Evolutionary conservation across 2,888 invertebrate species (phyloP).

Genomic region (Microctonus brassicae): DNA sequence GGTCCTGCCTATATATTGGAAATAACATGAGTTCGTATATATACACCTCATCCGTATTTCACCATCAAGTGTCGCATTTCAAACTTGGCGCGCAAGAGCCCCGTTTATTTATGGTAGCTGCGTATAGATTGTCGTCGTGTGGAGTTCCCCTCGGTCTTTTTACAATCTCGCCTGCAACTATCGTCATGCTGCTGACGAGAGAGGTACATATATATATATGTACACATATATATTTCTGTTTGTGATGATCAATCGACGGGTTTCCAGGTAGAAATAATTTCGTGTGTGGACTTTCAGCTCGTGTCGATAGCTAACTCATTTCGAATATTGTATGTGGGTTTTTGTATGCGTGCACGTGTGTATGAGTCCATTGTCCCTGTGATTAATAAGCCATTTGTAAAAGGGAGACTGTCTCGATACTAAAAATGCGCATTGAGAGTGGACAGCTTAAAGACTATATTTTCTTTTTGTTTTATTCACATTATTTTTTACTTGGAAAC

Average conservation of each 20-base stretch:
- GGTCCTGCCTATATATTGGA: too few relatives aligned
- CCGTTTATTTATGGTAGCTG: slow-evolving; percentile 57
- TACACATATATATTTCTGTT: slow-evolving; percentile 47
- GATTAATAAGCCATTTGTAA: slow-evolving; percentile 63
- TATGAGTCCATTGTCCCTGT: slow-evolving; percentile 48
- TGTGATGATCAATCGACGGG: slow-evolving; percentile 63
- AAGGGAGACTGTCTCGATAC: slow-evolving; percentile 42
- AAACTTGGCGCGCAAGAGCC: slow-evolving; percentile 26
- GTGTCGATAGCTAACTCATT: slow-evolving; percentile 28
- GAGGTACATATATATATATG: slow-evolving; percentile 1
- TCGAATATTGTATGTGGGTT: slow-evolving; percentile 12
- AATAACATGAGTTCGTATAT: too few relatives aligned
- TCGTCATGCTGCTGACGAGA: slow-evolving; percentile 11
- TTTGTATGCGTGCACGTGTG: slow-evolving; percentile 18
- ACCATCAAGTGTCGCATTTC: slow-evolving; percentile 42
- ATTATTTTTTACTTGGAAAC: neutral
- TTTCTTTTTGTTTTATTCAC: neutral
- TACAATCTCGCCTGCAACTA: too few relatives aligned
- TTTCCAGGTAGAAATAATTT: slow-evolving; percentile 61
- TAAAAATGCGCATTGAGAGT: slow-evolving; percentile 33
- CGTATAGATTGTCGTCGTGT: slow-evolving; percentile 38
- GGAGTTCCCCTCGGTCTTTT: neutral
- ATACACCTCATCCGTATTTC: slow-evolving; percentile 59
- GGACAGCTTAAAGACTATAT: neutral
- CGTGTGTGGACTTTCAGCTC: slow-evolving; percentile 20